Conservation (phyloP, 1,140 invertebrate genomes). For the Pissodes strobi region DNA sequence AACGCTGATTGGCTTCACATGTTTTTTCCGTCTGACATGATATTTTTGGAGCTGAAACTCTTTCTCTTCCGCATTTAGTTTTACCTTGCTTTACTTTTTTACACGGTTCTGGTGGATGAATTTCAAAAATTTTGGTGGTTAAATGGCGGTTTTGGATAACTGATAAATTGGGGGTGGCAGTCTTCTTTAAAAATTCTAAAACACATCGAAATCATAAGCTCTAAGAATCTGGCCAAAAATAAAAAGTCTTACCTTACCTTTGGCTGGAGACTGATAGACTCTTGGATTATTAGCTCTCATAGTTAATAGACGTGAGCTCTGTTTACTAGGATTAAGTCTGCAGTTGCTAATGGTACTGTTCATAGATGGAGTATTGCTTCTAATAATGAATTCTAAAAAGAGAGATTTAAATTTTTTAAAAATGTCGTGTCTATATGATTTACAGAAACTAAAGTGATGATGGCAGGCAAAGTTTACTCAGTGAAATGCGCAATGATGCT, state of each 20-base stretch:
- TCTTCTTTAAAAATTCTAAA: slow-evolving; percentile 2
- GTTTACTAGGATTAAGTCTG: too few species aligned
- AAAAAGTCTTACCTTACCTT: slow-evolving; percentile 29
- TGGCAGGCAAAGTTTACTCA: slow-evolving; percentile 6
- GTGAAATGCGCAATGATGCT: slow-evolving; percentile 46
- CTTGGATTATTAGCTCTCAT: too few species aligned
- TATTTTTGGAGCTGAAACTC: background rate
- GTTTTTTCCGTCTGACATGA: background rate
- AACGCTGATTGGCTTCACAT: background rate
- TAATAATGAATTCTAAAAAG: too few species aligned
- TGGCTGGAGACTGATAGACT: background rate
- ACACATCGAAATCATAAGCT: background rate
- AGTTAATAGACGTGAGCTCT: too few species aligned
- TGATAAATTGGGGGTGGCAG: background rate
- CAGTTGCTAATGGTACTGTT: too few species aligned
- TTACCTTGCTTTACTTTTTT: slow-evolving; percentile 10
- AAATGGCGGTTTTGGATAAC: background rate
- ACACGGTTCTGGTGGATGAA: slow-evolving; percentile 1
- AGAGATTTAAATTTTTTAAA: too few species aligned
- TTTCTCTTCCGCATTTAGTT: background rate
- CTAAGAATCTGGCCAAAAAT: background rate
- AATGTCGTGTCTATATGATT: too few species aligned
- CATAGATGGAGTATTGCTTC: too few species aligned
- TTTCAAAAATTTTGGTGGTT: slow-evolving; percentile 19
- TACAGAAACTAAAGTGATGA: background rate